These are phyloP conservation scores for Pseudococcus jackbeardsleyi DNA, from an alignment of 2,888 invertebrate genomes.

Conservation along the genomic window DNA sequence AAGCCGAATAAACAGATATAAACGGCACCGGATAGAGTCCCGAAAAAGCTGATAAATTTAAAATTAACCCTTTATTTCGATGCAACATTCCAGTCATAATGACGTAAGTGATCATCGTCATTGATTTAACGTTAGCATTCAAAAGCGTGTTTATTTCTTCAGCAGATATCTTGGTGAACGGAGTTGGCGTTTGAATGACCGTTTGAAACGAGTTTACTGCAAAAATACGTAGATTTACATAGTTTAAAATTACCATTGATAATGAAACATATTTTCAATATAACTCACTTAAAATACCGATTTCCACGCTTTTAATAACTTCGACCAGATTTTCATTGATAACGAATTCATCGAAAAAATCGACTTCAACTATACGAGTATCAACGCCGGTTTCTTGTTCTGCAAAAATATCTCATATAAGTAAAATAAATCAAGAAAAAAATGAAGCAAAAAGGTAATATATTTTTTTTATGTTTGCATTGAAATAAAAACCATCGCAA, in stretches of 20 bases:
- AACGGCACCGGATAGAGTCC: conserved; percentile 59
- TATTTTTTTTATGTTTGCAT: too few species aligned
- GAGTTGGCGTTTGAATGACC: conserved; percentile 48
- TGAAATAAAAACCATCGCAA: too few species aligned
- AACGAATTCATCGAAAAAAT: conserved; percentile 59
- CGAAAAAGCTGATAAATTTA: conserved; percentile 59
- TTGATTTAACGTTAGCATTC: conserved; percentile 58
- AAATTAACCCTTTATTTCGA: conserved; percentile 53
- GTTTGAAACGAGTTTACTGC: conserved; percentile 57
- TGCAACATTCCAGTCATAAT: conserved; percentile 60
- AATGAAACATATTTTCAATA: too few species aligned
- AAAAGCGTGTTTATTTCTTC: conserved; percentile 55
- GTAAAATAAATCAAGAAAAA: not conserved
- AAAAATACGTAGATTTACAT: not conserved
- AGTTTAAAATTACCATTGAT: too few species aligned
- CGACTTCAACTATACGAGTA: conserved; percentile 56
- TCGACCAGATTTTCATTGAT: conserved; percentile 53
- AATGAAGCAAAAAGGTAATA: too few species aligned
- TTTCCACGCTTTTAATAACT: conserved; percentile 45
- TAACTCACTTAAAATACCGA: conserved; percentile 53
- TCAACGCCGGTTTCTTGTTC: conserved; percentile 63
- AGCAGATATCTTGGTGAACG: not conserved
- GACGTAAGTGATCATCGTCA: conserved; percentile 59
- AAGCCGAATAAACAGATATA: conserved; percentile 56
- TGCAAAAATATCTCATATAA: not conserved